Percentiles rank a stretch among this genome's conserved stretches.
Evolutionary conservation across 2,888 invertebrate genomes (phyloP).

Genomic region (Xylota sylvarum): DNA sequence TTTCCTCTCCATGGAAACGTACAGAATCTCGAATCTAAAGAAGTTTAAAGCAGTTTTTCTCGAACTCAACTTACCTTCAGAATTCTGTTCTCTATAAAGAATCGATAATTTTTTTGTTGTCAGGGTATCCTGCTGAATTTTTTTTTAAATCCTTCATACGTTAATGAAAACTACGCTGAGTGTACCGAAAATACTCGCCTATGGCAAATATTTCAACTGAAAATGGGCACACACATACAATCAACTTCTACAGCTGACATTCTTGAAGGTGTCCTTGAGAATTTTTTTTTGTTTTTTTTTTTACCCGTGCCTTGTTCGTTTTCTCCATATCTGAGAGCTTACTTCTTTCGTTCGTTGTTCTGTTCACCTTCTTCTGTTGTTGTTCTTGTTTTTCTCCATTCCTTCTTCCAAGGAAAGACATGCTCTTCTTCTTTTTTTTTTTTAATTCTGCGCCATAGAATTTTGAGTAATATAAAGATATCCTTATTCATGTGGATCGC

Average conservation of each 20-base stretch:
- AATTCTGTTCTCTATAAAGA: no score
- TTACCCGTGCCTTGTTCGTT: conserved; percentile 7
- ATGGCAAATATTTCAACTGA: neutral
- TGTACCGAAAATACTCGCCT: neutral
- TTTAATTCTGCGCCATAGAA: conserved; percentile 71
- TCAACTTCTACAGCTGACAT: conserved; percentile 67
- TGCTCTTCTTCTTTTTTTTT: conserved; percentile 23
- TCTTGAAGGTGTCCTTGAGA: conserved; percentile 72
- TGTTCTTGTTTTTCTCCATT: conserved; percentile 20
- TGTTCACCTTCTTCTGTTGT: conserved; percentile 58
- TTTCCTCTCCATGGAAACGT: no score
- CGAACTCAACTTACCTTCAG: no score
- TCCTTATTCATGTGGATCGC: conserved; percentile 54
- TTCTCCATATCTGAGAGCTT: conserved; percentile 10
- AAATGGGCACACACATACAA: conserved; percentile 38
- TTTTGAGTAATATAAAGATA: conserved; percentile 49
- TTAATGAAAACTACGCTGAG: conserved; percentile 11
- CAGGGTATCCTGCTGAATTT: no score
- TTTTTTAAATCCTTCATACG: neutral
- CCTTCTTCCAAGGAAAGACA: conserved; percentile 6
- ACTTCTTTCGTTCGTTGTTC: conserved; percentile 47
- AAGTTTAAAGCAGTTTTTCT: no score
- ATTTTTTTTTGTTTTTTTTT: conserved; percentile 21
- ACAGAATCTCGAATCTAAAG: no score
- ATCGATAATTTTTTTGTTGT: no score